Evolutionary conservation across 2,797 vertebrate genomes (phyloP), one percentile per base, ranked within the genome.

Genomic region (Arremon brunneinucha): DNA sequence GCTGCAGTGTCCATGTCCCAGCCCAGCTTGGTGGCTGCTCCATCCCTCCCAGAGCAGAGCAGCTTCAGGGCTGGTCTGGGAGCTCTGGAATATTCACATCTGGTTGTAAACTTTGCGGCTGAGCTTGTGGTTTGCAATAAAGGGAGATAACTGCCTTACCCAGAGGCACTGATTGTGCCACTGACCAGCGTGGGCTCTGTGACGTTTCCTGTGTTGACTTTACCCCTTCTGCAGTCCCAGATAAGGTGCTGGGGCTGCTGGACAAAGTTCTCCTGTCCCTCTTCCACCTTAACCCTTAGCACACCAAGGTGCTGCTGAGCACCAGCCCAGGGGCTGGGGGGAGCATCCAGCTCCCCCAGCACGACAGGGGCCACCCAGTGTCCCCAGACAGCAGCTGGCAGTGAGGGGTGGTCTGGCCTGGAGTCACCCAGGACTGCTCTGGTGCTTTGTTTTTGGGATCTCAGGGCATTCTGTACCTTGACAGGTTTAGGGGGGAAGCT

Each of bases 191-290:
- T 8, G 89, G 69, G 55, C 69, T 81, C 82, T 23, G 34, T 7
- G 74, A 30, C 4, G 3, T 65, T 86, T 89, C 83, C 85, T 62
- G 39, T 82, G 87, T 52, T 86, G 93, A 76, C 80, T 84, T 89
- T 83, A 49, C 65, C 76, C 75, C 60, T 8, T 47, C 64, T 70
- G 24, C 1, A 8, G 50, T 6, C 56, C 22, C 24, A 93, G 93
- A 96, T 93, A 95, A 93, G 90, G 81, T 37, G 47, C 41, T 8
- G 70, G 70, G 63, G 52, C 59, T 72, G 90, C 43, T 59, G 90
- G 80, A 90, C 88, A 93, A 96, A 94, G 87, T 70, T 95, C 80
- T 95, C 52, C 49, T 77, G 64, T 95, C 77, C 88, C 37, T 79
- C 64, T 67, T 68, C 65, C 80, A 79, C 43, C 12, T 95, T 95